phyloP scores from a whole-genome alignment of 2,888 invertebrate genomes.

The Achlya flavicornis region DNA sequence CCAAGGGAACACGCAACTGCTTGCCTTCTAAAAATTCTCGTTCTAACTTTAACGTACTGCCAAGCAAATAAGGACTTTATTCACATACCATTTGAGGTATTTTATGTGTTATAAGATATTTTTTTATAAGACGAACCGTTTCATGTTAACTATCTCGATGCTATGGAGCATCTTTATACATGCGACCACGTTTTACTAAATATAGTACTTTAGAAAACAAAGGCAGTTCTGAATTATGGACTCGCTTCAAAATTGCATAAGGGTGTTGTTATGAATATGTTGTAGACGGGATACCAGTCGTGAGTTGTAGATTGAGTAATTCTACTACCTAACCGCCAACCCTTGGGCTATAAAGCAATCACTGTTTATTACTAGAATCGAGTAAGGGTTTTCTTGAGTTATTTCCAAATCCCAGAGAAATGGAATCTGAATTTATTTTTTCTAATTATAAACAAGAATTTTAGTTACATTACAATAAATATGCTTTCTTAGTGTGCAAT shows the following conservation, averaged over 20 bases:
- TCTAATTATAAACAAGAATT: too few species aligned
- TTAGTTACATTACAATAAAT: too few species aligned
- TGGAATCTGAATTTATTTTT: too few species aligned
- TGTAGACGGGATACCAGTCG: constrained; percentile 25
- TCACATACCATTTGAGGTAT: constrained; percentile 22
- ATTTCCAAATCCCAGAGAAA: not conserved
- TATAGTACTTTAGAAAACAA: constrained; percentile 56
- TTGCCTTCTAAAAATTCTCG: constrained; percentile 49
- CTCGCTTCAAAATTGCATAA: constrained; percentile 54
- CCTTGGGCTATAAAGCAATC: constrained; percentile 6
- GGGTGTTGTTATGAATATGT: constrained; percentile 53
- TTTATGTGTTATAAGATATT: constrained; percentile 20
- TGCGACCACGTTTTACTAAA: constrained; percentile 62
- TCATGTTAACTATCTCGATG: constrained; percentile 58
- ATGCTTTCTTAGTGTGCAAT: too few species aligned
- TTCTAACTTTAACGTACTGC: constrained; percentile 28
- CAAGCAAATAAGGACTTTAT: constrained; percentile 37
- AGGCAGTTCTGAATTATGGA: constrained; percentile 52
- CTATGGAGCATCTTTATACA: constrained; percentile 61
- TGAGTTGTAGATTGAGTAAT: constrained; percentile 37
- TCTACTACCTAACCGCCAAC: constrained; percentile 17
- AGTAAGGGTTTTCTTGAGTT: not conserved
- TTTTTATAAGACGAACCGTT: constrained; percentile 33
- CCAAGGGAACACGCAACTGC: constrained; percentile 65
- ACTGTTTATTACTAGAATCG: not conserved